Percentiles rank a stretch among this genome's conserved stretches.
These are phyloP conservation scores for Eupithecia abbreviata DNA, from an alignment of 2,888 invertebrate species.

Conservation along the genomic window DNA sequence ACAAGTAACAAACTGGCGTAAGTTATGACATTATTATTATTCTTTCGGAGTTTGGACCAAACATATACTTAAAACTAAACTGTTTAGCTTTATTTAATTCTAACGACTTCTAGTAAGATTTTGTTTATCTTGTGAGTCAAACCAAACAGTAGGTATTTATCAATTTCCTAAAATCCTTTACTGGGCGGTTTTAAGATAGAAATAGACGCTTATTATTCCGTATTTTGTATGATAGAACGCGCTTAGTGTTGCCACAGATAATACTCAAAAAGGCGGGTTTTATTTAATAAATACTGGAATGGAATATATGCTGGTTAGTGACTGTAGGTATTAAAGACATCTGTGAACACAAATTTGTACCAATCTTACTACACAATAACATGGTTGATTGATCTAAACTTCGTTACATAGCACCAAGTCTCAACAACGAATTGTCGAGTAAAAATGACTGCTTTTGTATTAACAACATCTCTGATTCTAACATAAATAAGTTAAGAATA, in stretches of 20 bases:
- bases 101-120: neutral
- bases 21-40: slow-evolving; percentile 21
- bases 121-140: neutral
- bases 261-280: neutral
- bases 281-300: neutral
- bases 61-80: neutral
- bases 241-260: neutral
- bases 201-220: neutral
- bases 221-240: neutral
- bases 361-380: neutral
- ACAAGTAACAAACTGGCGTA: slow-evolving; percentile 38
- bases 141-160: neutral
- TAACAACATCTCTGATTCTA: neutral
- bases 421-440: neutral
- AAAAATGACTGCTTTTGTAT: no score
- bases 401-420: neutral
- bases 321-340: neutral
- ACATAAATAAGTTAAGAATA: neutral
- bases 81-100: neutral
- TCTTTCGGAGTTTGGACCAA: neutral
- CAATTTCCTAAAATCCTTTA: neutral
- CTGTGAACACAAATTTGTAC: neutral
- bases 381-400: neutral
- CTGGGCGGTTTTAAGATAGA: neutral
- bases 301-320: neutral